A percentile compares a stretch with the other conserved stretches of the same genome.
Evolutionary conservation across 2,797 vertebrate genomes (phyloP).

Genomic region (Leptatherina wallacei): DNA sequence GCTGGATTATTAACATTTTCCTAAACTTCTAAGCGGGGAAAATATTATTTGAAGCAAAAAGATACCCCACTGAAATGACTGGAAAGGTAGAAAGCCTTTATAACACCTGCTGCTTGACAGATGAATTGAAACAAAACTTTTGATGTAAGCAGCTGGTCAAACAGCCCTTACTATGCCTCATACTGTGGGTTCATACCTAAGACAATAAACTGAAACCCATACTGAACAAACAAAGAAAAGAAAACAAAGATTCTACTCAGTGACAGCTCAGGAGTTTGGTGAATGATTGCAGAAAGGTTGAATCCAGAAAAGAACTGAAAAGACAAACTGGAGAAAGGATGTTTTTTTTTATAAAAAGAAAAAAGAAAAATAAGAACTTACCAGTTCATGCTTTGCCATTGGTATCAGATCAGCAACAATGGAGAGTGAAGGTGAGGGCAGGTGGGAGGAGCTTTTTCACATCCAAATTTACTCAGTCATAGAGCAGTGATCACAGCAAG

Average conservation of each 20-base stretch:
- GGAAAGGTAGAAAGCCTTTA: background rate
- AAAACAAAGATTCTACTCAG: constrained; percentile 5
- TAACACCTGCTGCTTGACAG: background rate
- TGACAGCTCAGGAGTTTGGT: background rate
- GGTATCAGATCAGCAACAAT: constrained; percentile 32
- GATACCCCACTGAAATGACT: background rate
- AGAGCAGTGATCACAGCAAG: constrained; percentile 30
- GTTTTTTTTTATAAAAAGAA: background rate
- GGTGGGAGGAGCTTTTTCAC: constrained; percentile 39
- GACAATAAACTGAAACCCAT: constrained; percentile 13
- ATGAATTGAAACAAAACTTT: constrained; percentile 5
- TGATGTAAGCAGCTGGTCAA: background rate
- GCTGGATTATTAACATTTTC: background rate
- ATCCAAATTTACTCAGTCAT: constrained; percentile 39
- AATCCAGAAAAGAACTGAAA: background rate
- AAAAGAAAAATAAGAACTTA: constrained; percentile 57
- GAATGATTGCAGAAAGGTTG: background rate
- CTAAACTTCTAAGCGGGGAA: background rate
- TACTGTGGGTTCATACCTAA: constrained; percentile 1
- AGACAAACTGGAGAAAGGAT: background rate
- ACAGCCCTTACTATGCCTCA: background rate
- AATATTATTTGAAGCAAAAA: background rate
- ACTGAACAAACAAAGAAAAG: constrained; percentile 10
- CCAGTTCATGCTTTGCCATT: constrained; percentile 76
- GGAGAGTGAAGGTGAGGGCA: constrained; percentile 41